phyloP scores from a whole-genome alignment of 2,888 invertebrate genomes.

The Galeruca laticollis region DNA sequence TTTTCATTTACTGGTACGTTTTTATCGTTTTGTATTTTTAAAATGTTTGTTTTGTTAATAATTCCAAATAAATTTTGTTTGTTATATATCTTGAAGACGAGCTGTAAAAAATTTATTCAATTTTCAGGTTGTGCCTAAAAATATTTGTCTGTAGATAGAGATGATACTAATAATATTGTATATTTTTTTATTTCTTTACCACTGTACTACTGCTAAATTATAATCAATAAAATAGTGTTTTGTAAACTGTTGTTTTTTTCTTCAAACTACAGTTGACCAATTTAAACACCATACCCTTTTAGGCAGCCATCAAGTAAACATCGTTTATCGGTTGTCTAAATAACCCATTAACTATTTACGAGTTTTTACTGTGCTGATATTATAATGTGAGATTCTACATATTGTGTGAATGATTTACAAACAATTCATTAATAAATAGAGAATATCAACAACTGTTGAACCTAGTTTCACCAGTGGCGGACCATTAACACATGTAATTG shows the following conservation, averaged over 20 bases:
- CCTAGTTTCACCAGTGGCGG: no score
- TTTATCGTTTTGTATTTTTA: slow-evolving; percentile 6
- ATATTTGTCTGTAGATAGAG: slow-evolving; percentile 36
- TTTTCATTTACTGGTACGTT: not conserved
- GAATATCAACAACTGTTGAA: no score
- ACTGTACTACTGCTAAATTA: slow-evolving; percentile 37
- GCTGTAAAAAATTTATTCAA: slow-evolving; percentile 31
- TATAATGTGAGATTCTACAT: no score
- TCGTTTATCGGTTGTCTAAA: no score
- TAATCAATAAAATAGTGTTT: slow-evolving; percentile 41
- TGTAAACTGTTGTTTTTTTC: slow-evolving; percentile 18
- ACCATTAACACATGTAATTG: no score
- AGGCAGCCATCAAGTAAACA: no score
- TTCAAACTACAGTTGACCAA: no score
- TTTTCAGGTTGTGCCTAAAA: slow-evolving; percentile 45
- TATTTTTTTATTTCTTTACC: slow-evolving; percentile 46
- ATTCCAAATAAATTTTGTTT: not conserved
- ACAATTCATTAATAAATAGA: no score
- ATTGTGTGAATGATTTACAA: no score
- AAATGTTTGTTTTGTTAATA: slow-evolving; percentile 4
- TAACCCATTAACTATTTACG: no score
- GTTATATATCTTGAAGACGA: slow-evolving; percentile 30
- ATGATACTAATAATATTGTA: slow-evolving; percentile 41
- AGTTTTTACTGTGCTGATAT: no score
- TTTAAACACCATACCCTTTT: no score